Conservation (phyloP, 2,797 vertebrate genomes). For the Lates japonicus region DNA sequence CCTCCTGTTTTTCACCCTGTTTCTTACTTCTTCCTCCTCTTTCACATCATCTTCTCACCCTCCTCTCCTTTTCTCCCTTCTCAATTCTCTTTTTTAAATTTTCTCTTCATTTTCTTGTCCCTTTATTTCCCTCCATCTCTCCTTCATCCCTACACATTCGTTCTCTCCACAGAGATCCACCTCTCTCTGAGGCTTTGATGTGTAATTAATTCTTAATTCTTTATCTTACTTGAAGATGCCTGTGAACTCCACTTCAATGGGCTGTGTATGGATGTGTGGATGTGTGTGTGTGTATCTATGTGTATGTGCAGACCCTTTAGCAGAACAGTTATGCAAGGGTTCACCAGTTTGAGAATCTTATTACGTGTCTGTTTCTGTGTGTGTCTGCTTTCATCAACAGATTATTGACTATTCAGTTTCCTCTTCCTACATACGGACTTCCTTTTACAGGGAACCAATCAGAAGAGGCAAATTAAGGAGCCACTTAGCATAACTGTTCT, state of each 20-base stretch:
- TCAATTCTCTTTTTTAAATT: neutral
- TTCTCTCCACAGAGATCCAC: conserved; percentile 51
- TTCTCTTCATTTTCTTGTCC: neutral
- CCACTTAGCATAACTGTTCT: conserved; percentile 41
- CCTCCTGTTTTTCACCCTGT: neutral
- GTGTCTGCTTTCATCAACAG: conserved; percentile 49
- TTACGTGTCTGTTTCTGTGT: conserved; percentile 3
- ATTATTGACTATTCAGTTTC: conserved; percentile 60
- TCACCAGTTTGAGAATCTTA: no score
- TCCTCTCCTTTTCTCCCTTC: neutral
- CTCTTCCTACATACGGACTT: conserved; percentile 53
- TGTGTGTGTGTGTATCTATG: conserved; percentile 5
- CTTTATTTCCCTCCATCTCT: neutral
- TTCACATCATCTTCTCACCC: conserved; percentile 1
- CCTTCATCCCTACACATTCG: conserved; percentile 24
- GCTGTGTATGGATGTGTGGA: no score
- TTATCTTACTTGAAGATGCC: no score
- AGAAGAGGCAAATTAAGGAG: conserved; percentile 19
- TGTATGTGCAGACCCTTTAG: conserved; percentile 38
- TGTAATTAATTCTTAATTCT: no score
- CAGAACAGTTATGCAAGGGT: conserved; percentile 43
- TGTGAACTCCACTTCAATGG: no score
- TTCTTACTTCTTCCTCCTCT: neutral
- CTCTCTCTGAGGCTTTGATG: conserved; percentile 65
- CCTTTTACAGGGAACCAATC: conserved; percentile 61